These are phyloP conservation scores for Raja brachyura DNA, from an alignment of 2,113 vertebrate genomes.

Conservation along the genomic window DNA sequence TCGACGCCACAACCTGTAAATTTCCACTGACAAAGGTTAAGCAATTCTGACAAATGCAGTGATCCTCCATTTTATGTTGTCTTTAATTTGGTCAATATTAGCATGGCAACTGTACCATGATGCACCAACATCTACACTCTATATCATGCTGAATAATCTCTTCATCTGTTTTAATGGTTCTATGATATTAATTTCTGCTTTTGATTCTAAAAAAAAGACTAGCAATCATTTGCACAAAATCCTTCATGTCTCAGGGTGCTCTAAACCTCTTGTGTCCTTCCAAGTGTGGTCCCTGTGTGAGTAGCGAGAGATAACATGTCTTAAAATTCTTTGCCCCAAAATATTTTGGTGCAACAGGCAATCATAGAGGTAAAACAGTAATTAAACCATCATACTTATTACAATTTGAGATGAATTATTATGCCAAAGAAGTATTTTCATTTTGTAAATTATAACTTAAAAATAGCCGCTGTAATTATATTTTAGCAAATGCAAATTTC, in stretches of 20 bases:
- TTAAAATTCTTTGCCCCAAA: neutral
- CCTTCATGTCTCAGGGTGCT: neutral
- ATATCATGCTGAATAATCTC: too few relatives aligned
- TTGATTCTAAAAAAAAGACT: neutral
- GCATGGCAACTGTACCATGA: too few relatives aligned
- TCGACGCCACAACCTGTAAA: too few relatives aligned
- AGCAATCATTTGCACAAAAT: neutral
- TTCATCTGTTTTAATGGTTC: too few relatives aligned
- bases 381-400: neutral
- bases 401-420: neutral
- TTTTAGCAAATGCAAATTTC: conserved; percentile 1
- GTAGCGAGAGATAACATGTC: neutral
- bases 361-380: neutral
- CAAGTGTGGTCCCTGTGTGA: neutral
- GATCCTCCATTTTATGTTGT: too few relatives aligned
- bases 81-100: too few relatives aligned
- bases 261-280: neutral
- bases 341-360: neutral
- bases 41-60: too few relatives aligned
- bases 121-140: too few relatives aligned
- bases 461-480: neutral
- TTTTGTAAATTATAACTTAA: neutral
- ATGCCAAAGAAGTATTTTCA: neutral
- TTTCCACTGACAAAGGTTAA: too few relatives aligned
- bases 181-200: too few relatives aligned